Evolutionary conservation across 2,888 invertebrate species (phyloP), one percentile per base, ranked within the genome.

Genomic region (Philopedon plagiatum): DNA sequence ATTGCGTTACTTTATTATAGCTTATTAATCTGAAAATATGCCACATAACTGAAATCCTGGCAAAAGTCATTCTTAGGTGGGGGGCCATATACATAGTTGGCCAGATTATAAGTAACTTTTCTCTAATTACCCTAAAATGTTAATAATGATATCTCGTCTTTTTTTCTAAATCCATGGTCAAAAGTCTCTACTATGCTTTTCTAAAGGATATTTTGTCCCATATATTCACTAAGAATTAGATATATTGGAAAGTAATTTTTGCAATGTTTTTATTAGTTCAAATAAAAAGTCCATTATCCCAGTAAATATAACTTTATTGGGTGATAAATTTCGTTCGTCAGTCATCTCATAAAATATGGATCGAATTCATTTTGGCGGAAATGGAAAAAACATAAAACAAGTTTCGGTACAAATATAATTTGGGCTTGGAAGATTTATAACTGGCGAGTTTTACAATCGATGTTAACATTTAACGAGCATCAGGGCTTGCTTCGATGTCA

Each of bases 361-460:
- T 77, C 75, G 79, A 76, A 75, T 78, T 78, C 77, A 79, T 80
- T 81, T 78, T 64, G 65, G 77, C 74, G 76, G 80, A 78, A 80
- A 80, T 80, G 79, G 78, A 72, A 68, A 63, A 64, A 73, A 69
- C 73, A 73, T 81, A 82, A 82, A 81, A 82, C 81, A 81, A 57
- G 79, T 80, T 81, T 81, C 81, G 80, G 81, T 80, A 82, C 83
- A 83, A 82, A 83, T 83, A 84, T 84, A 84, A 84, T 83, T 81
- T 81, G 81, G 81, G 57, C 80, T 80, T 77, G 78, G 81, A 78
- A 82, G 83, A 82, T 84, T 84, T 84, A 84, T 83, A 83, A 84
- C 82, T 80, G 83, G 80, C 82, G 81, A 84, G 83, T 84, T 84
- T 85, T 84, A 85, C 84, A 84, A 84, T 84, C 84, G 83, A 79